Base-by-base conservation (phyloP, 2,113 vertebrate genomes). In the Plecturocebus donacophilus region DNA sequence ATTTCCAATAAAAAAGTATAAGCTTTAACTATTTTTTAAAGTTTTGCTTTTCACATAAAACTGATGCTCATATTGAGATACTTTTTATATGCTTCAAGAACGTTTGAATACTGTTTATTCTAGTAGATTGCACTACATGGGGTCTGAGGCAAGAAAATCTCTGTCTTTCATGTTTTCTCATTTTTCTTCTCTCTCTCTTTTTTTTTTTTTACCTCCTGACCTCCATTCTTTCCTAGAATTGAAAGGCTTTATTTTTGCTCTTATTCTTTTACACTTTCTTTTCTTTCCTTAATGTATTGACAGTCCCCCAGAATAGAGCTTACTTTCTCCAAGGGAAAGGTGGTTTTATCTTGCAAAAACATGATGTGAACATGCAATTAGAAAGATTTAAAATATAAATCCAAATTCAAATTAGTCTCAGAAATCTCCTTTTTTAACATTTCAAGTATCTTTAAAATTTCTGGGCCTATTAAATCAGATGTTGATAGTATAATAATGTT, bases 181-280 rank as follows among this genome's bases (percentile, higher is more conserved):
- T n/a, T 17, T 19, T 35, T 52, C 27, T 38, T 70, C 66, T 23
- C 66, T 25, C 83, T 17, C 11, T 61, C 3, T n/a, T 27, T 9
- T 5, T 14, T n/a, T 42, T 35, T n/a, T 90, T 21, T 25, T 20
- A 32, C 40, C 42, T 79, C 54, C 58, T 73, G 19, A 5, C 4
- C 14, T 38, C 9, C 8, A 5, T 82, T 27, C 4, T 40, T 76
- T 88, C 21, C 14, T 81, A 27, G 19, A 96, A 71, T 45, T 5
- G 30, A 90, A 42, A 2, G 0, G 0, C 16, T 5, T 32, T 32
- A 2, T 61, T 42, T 66, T 6, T 52, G 16, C 30, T 8, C 5
- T n/a, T 90, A 64, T 30, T 32, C n/a, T 38, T 42, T 32, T 25
- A 61, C 8, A 14, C 1, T 49, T 75, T 82, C 14, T 56, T 56